Evolutionary conservation across 1,140 invertebrate genomes (phyloP).

Genomic region (Dryas iulia): DNA sequence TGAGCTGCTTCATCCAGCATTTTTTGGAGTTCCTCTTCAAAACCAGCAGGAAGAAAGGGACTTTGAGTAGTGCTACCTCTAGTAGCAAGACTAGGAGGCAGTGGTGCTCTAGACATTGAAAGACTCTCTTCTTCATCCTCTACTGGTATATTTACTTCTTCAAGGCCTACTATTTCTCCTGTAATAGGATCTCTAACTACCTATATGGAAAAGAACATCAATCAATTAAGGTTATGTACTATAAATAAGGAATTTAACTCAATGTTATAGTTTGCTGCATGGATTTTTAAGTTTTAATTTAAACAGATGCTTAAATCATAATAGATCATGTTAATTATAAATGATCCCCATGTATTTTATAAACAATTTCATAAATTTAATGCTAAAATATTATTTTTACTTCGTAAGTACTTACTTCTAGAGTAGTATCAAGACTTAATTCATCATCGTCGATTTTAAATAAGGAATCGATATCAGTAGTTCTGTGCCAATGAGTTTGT

Average conservation of each 20-base stretch:
- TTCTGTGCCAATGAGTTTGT: constrained; percentile 66
- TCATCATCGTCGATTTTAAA: constrained; percentile 63
- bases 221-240: too few relatives aligned
- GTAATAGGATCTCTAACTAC: constrained; percentile 61
- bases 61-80: constrained; percentile 68
- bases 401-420: constrained; percentile 47
- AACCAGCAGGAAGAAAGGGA: constrained; percentile 75
- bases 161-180: constrained; percentile 66
- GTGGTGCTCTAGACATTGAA: constrained; percentile 72
- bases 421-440: constrained; percentile 56
- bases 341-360: too few relatives aligned
- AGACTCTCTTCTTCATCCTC: constrained; percentile 70
- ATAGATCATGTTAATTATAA: too few relatives aligned
- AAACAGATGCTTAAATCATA: too few relatives aligned
- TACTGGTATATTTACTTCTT: constrained; percentile 62
- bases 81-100: constrained; percentile 69
- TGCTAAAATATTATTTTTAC: neutral
- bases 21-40: constrained; percentile 67
- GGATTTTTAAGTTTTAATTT: too few relatives aligned
- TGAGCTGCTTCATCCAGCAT: constrained; percentile 52
- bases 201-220: constrained; percentile 31
- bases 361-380: neutral
- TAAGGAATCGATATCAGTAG: constrained; percentile 60
- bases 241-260: too few relatives aligned
- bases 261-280: too few relatives aligned